Evolutionary conservation across 2,113 vertebrate genomes (phyloP), one percentile per base, ranked within the genome.

Genomic region (Beaufortia kweichowensis): DNA sequence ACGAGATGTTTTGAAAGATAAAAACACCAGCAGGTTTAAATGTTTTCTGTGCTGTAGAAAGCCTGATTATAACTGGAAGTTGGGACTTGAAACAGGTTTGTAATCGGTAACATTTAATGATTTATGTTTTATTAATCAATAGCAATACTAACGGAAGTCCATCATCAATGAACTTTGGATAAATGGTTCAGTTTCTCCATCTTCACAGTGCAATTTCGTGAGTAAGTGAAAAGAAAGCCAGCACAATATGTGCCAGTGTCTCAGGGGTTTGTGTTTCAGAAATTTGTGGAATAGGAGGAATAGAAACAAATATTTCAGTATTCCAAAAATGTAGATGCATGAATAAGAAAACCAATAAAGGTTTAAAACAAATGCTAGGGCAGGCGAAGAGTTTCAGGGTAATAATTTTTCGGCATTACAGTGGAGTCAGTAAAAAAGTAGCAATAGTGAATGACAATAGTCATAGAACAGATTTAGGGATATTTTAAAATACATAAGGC

Each of bases 11-110:
- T 43, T 31, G 29, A 14, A 57, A 55, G 23, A 73, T 14, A 55
- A 21, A 50, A 79, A 67, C 46, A 61, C 56, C 46, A 29, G 64
- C 56, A 61, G 61, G 39, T 66, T 66, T 50, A n/a, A 35, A 66
- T 23, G 41, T 70, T 72, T 77, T 14, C 15, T 4, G 14, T 17
- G 43, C 1, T 4, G 14, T 15, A 46, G 12, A 46, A 46, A 46
- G n/a, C n/a, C n/a, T n/a, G n/a, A n/a, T n/a, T n/a, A n/a, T n/a
- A n/a, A n/a, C n/a, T n/a, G n/a, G n/a, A n/a, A n/a, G n/a, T n/a
- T 3, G 48, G 60, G 46, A 43, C 65, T 65, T 39, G 35, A 70
- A 65, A 48, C 26, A 56, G 48, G 31, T 76, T 75, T 57, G 24
- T 57, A 14, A 57, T 61, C 28, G 14, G 29, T 19, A 41, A 24